A percentile compares a stretch with the other conserved stretches of the same genome.
These are phyloP conservation scores for Chitala chitala DNA, from an alignment of 2,113 vertebrate species.

Conservation along the genomic window DNA sequence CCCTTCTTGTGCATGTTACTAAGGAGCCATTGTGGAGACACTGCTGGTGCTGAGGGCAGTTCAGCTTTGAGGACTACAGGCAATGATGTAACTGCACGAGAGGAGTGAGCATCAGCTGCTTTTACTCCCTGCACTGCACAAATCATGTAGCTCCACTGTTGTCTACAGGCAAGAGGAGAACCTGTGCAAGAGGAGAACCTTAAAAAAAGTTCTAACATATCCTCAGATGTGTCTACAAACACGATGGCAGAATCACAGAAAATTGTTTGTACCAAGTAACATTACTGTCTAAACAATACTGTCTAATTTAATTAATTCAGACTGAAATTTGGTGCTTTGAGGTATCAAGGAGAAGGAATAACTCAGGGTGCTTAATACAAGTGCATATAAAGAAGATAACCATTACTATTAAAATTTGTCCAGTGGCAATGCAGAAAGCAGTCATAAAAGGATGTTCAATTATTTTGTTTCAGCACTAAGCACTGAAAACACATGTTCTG, in stretches of 20 bases:
- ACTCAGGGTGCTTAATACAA: background rate
- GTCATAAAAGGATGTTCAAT: background rate
- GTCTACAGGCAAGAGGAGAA: background rate
- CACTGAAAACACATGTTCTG: too few relatives aligned
- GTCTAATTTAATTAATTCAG: background rate
- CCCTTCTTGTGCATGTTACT: background rate
- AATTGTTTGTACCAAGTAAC: background rate
- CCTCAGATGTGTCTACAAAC: too few relatives aligned
- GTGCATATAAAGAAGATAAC: background rate
- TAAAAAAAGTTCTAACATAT: too few relatives aligned
- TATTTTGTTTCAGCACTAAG: too few relatives aligned
- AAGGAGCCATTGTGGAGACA: background rate
- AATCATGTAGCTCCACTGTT: background rate
- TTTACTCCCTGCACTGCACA: background rate
- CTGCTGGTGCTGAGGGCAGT: background rate
- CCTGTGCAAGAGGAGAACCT: too few relatives aligned
- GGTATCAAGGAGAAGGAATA: background rate
- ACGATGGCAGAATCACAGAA: background rate
- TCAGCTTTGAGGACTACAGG: background rate
- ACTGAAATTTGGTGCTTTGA: background rate
- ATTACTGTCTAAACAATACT: background rate
- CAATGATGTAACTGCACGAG: background rate
- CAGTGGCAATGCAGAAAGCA: background rate
- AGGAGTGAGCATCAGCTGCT: too few relatives aligned
- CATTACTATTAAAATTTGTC: constrained; percentile 1